phyloP scores from a whole-genome alignment of 2,888 invertebrate species.

The Mythimna vitellina region DNA sequence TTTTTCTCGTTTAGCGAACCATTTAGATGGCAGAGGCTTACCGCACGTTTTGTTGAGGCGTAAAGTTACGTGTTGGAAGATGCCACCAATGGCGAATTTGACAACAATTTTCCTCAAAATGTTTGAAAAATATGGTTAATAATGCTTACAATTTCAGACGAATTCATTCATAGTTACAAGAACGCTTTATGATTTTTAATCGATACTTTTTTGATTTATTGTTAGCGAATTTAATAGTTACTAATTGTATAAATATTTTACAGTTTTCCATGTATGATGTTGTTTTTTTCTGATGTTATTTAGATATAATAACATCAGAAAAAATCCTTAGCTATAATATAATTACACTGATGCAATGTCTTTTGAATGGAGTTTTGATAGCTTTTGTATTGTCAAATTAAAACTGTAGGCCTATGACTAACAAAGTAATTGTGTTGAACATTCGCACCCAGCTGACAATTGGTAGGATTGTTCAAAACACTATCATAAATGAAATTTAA shows the following conservation, averaged over 20 bases:
- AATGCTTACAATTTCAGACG: neutral
- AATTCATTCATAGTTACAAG: neutral
- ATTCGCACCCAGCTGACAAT: too few species aligned
- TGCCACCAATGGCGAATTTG: neutral
- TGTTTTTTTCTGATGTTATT: neutral
- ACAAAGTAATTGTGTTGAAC: neutral
- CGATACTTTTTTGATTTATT: too few species aligned
- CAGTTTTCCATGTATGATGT: too few species aligned
- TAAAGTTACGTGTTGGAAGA: neutral
- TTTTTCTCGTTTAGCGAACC: neutral
- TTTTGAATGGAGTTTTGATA: neutral
- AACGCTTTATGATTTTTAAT: neutral
- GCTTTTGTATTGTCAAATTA: neutral
- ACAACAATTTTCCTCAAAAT: too few species aligned
- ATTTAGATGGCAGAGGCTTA: constrained; percentile 3
- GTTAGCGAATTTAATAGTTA: too few species aligned
- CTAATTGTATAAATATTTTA: too few species aligned
- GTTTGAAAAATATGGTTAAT: neutral
- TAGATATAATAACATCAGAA: too few species aligned
- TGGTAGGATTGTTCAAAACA: too few species aligned
- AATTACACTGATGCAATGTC: neutral
- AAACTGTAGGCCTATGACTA: neutral
- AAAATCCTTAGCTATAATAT: too few species aligned
- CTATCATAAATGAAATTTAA: too few species aligned
- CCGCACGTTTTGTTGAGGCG: constrained; percentile 1